Evolutionary conservation across 2,888 invertebrate species (phyloP), one percentile per base, ranked within the genome.

Genomic region (Leptopilina syphax): DNA sequence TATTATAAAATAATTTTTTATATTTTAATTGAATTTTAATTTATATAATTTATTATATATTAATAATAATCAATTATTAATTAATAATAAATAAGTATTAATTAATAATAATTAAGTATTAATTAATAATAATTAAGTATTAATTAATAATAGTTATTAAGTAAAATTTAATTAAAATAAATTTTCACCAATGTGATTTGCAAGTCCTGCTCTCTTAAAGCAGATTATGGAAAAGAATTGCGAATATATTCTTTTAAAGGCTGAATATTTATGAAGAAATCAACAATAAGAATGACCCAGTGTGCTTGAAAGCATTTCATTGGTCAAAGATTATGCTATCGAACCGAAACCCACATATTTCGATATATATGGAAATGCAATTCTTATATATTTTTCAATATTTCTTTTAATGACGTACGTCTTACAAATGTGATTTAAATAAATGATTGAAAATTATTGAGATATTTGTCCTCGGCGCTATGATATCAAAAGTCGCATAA

Each of bases 341-440:
- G 34, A 76, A 76, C 68, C 68, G 10, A 50, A 79, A 80, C 77
- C 77, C 50, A 12, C 77, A 77, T 34, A 34, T n/a, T 54, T 73
- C n/a, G 54, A 50, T 50, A 50, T 50, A 73, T 54, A 13, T 13
- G 65, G 63, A 18, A 79, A 79, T 79, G 83, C 83, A 83, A 80
- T 63, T 18, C 18, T 63, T 63, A 63, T 63, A 24, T 18, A 24
- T 63, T 63, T 44, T 44, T 44, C 7, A 3, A 3, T 4, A 34
- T 34, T 34, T 34, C 4, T 34, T 34, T 34, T 34, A 34, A 63
- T 18, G 9, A 63, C 63, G 63, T n/a, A 24, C 63, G 24, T n/a
- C 63, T 63, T 63, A 3, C 50, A 9, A 50, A 50, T 50, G 8
- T 44, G 10, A 50, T 50, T 50, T 50, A 50, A 50, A 12, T 1